Evolutionary conservation across 2,113 vertebrate genomes (phyloP), one percentile per base, ranked within the genome.

Genomic region (Hucho hucho): DNA sequence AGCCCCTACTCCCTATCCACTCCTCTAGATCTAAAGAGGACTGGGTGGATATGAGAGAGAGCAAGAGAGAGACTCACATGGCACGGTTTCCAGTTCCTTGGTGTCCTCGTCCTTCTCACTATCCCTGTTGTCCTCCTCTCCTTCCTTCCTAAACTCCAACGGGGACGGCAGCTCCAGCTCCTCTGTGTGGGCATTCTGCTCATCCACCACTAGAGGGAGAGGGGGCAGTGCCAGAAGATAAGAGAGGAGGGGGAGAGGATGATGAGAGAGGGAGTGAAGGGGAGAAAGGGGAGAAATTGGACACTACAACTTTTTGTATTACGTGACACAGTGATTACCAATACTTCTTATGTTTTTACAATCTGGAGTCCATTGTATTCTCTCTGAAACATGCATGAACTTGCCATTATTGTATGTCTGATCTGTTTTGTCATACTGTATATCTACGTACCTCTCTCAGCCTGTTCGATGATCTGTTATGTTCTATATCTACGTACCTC

Each of bases 391-490:
- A 22, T 22, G n/a, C 9, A n/a, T 9, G 32, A 63, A 64, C n/a
- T 12, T 43, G 37, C 37, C 37, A 43, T 43, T 63, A 28, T 28
- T 13, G 24, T 65, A 43, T 12, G 53, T 18, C 20, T 6, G 1
- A 43, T 43, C 37, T 2, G 9, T 43, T 43, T 11, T 43, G 37
- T 43, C 11, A 1, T 9, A 56, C 69, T 11, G 14, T 14, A 24
- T 24, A 16, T 6, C 26, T 4, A 64, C 70, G 67, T 87, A 99
- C 98, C 96, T 95, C 95, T 96, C 90, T 95, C 95, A 1, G 96
- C 96, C 88, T 98, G 97, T 80, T 98, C 95, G 43, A 99, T 97
- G 88, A 99, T 96, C 86, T 98, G 96, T 66, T 18, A 1, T 4
- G 56, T 71, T 7, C 6, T 7, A 26, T 12, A 32, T 2, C 26